Conservation (phyloP, 2,113 vertebrate species). For the Pipra filicauda region DNA sequence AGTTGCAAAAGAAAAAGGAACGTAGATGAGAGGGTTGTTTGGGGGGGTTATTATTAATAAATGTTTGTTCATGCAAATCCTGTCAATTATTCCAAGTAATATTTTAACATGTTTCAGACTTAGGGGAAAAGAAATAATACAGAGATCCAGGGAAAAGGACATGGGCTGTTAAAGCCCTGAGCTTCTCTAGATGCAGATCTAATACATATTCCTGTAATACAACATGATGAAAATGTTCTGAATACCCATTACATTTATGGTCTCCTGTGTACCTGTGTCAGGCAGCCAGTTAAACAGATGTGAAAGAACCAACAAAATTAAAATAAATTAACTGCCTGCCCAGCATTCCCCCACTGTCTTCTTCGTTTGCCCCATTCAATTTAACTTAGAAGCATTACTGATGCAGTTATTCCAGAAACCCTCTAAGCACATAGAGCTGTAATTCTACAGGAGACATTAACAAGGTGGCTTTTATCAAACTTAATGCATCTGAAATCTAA, state of each 20-base stretch:
- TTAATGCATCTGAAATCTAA: conserved; percentile 20
- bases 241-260: background rate
- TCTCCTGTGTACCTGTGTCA: background rate
- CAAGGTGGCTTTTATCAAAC: conserved; percentile 5
- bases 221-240: background rate
- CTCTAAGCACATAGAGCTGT: background rate
- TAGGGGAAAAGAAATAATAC: background rate
- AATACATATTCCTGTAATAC: background rate
- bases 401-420: background rate
- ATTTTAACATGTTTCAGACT: background rate
- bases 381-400: background rate
- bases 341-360: background rate
- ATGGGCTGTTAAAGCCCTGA: background rate
- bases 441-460: conserved; percentile 3
- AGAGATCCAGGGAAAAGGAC: background rate
- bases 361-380: background rate
- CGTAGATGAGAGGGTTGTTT: background rate
- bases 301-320: conserved; percentile 18
- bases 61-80: background rate
- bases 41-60: background rate
- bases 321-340: conserved; percentile 1
- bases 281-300: background rate
- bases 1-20: background rate
- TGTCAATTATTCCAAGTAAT: background rate
- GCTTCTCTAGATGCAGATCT: background rate